These are phyloP conservation scores for Neuroterus valhalla DNA, from an alignment of 1,140 invertebrate genomes.

Conservation along the genomic window DNA sequence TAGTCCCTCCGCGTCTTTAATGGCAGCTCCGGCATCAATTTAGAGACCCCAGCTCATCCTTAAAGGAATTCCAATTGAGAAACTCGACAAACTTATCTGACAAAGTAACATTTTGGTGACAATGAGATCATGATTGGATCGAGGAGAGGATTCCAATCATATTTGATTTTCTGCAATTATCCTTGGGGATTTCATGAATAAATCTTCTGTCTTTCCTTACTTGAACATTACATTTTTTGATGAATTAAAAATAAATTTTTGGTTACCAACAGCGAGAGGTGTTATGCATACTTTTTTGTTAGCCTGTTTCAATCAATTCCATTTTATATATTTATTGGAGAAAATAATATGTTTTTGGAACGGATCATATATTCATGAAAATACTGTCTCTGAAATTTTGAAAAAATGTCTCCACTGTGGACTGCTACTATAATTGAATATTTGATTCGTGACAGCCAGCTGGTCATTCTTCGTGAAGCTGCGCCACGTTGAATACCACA, in stretches of 20 bases:
- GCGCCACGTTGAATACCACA: neutral
- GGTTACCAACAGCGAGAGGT: no score
- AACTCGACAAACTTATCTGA: conserved; percentile 41
- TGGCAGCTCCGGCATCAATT: conserved; percentile 41
- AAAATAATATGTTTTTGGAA: no score
- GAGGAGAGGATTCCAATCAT: conserved; percentile 10
- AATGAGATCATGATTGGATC: conserved; percentile 19
- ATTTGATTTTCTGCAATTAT: conserved; percentile 31
- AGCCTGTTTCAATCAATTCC: no score
- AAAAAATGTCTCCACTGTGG: neutral
- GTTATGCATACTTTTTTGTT: no score
- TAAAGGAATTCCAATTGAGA: conserved; percentile 42
- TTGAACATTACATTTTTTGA: neutral
- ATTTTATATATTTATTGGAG: no score
- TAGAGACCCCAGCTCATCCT: conserved; percentile 41
- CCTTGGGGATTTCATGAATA: neutral
- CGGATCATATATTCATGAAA: no score
- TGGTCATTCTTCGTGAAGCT: neutral
- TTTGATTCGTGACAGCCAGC: neutral
- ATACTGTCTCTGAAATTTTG: neutral
- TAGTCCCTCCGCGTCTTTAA: conserved; percentile 40
- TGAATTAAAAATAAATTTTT: no score
- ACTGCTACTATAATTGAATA: neutral
- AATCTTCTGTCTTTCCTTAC: conserved; percentile 11
- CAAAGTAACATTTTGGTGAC: conserved; percentile 43